Evolutionary conservation across 64 coral and sea anemone genomes (phyloP), one percentile per base, ranked within the genome.

Genomic region (Trachythela sp.): DNA sequence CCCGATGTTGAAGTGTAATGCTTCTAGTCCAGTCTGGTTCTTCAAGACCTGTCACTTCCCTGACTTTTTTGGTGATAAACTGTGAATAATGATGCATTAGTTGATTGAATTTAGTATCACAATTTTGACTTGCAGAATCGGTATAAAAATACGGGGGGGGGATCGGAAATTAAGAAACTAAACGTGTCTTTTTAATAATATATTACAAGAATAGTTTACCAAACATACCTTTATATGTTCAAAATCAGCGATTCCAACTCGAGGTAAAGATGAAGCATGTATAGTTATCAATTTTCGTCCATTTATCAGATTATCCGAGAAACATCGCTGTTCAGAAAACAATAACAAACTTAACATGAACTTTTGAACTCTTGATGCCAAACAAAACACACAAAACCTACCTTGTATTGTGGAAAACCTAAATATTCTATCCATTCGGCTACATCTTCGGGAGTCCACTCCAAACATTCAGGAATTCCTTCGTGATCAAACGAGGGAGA

Each of bases 371-470:
- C 8, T 64, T 64, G 0, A 64, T 26, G 2, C 31, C 34, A 29
- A 9, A 80, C 32, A 9, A 80, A 68, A 68, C 2, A 68, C 34
- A 13, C 0, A 80, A 8, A 39, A 41, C 91, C 88, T 88, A 99
- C 96, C 85, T 93, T 86, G 71, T 99, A 99, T 64, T 99, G 89
- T 20, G 77, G 52, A 67, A 93, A 99, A 4, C 96, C 96, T 40
- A 99, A 89, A 86, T 91, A 87, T 29, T 94, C 93, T 41, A 99
- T 91, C 96, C 96, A 99, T 17, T 99, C 96, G 49, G 96, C 93
- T 10, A 99, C 96, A 35, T 99, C 96, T 27, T 95, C 93, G 17
- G 89, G 56, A 48, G 38, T 93, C 96, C 96, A 99, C 10, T 54
- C 42, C 2, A 99, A 59, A 92, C 96, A 99, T 48, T 64, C 83